Percentiles rank a stretch among this genome's conserved stretches.
Conservation (phyloP, 2,797 vertebrate genomes). For the Rhincodon typus region DNA sequence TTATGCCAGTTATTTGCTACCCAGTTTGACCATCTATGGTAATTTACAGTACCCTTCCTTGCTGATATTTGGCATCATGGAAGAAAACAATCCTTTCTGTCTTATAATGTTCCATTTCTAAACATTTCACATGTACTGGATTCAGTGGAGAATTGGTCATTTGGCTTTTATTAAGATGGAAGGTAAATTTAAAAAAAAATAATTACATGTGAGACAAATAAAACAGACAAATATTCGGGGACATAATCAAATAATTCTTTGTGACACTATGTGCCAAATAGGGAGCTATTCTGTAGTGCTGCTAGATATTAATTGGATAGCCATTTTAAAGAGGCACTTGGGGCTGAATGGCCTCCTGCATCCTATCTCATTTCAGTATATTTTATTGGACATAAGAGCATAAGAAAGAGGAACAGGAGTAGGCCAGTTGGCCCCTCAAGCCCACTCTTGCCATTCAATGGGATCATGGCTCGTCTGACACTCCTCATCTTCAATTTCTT, state of each 20-base stretch:
- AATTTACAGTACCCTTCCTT: neutral
- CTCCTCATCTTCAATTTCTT: too few species aligned
- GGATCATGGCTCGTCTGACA: too few species aligned
- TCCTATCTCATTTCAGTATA: too few species aligned
- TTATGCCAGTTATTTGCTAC: neutral
- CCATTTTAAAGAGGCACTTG: too few species aligned
- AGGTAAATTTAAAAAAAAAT: neutral
- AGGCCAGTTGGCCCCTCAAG: too few species aligned
- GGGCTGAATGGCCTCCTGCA: too few species aligned
- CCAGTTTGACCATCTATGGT: neutral
- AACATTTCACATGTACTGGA: neutral
- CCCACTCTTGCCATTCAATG: too few species aligned
- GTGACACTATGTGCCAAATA: neutral
- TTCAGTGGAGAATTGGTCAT: neutral
- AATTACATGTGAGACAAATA: neutral
- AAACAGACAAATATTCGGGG: neutral
- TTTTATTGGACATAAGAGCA: too few species aligned
- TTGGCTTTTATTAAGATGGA: neutral
- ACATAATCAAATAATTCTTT: neutral
- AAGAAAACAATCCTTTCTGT: neutral
- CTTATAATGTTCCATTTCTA: neutral
- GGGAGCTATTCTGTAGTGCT: too few species aligned
- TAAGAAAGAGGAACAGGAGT: too few species aligned
- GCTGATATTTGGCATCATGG: neutral
- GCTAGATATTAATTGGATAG: too few species aligned